phyloP scores from a whole-genome alignment of 2,113 vertebrate genomes.

The Phaethornis superciliosus region DNA sequence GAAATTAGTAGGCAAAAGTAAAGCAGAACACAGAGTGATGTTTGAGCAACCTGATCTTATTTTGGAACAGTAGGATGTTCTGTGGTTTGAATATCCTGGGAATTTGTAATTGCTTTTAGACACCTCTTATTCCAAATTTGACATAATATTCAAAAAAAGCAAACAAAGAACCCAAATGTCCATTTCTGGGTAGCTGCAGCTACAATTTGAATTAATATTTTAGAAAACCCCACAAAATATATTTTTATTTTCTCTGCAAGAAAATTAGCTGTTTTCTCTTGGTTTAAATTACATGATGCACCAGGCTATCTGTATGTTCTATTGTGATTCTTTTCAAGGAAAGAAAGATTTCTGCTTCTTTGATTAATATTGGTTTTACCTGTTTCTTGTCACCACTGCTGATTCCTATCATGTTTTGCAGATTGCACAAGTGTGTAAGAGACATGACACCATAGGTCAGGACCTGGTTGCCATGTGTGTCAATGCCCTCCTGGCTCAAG shows the following conservation, averaged over 20 bases:
- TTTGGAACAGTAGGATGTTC: background rate
- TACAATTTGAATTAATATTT: background rate
- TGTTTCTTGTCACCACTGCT: background rate
- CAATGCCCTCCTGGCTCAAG: constrained; percentile 86
- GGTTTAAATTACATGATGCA: background rate
- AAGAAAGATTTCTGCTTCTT: background rate
- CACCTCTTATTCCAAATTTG: background rate
- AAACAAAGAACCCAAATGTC: background rate
- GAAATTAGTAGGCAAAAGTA: background rate
- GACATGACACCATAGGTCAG: constrained; percentile 80
- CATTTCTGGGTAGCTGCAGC: background rate
- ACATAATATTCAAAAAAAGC: background rate
- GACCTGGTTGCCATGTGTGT: constrained; percentile 89
- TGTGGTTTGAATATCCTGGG: background rate
- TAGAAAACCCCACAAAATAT: background rate
- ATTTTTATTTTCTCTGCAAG: background rate
- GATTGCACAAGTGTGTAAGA: constrained; percentile 82
- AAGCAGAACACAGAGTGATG: background rate
- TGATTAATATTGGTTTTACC: background rate
- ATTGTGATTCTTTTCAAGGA: background rate
- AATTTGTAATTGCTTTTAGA: background rate
- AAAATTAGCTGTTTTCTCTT: background rate
- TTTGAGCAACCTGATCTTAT: background rate
- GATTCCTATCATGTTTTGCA: constrained; percentile 35
- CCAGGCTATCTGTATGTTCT: background rate